phyloP scores from a whole-genome alignment of 2,113 vertebrate genomes.

The Herpailurus yagouaroundi region DNA sequence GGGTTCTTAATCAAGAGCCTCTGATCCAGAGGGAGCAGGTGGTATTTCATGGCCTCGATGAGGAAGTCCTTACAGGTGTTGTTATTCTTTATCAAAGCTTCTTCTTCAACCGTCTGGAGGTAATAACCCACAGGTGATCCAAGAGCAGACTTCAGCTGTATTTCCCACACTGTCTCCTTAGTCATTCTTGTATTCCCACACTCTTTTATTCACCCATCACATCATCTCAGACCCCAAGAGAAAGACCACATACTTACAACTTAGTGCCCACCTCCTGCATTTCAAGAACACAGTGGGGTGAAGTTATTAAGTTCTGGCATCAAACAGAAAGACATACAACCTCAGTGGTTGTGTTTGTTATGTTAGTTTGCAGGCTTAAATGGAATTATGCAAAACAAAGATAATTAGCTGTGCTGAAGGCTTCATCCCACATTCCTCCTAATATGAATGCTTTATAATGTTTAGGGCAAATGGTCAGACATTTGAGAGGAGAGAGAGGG shows the following conservation, averaged over 20 bases:
- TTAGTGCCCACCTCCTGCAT: background rate
- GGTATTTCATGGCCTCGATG: constrained; percentile 98
- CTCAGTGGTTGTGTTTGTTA: background rate
- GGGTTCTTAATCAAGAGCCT: constrained; percentile 96
- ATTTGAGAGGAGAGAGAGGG: background rate
- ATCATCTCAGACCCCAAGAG: background rate
- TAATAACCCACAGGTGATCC: constrained; percentile 67
- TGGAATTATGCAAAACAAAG: constrained; percentile 27
- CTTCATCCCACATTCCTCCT: background rate
- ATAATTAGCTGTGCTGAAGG: background rate
- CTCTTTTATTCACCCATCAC: background rate
- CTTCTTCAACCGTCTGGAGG: constrained; percentile 95
- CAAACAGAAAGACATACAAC: background rate
- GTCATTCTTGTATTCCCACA: background rate
- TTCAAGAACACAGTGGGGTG: background rate
- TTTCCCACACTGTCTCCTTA: background rate
- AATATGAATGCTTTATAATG: background rate
- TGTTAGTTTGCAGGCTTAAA: background rate
- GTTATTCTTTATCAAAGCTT: constrained; percentile 98
- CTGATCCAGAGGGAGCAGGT: constrained; percentile 97
- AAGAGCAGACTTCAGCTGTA: background rate
- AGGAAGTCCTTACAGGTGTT: constrained; percentile 98
- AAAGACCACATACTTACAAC: background rate
- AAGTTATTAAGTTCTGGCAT: background rate
- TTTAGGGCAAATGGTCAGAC: background rate